Percentiles rank a stretch among this genome's conserved stretches.
phyloP scores from a whole-genome alignment of 2,888 invertebrate species.

The Temnothorax unifasciatus region DNA sequence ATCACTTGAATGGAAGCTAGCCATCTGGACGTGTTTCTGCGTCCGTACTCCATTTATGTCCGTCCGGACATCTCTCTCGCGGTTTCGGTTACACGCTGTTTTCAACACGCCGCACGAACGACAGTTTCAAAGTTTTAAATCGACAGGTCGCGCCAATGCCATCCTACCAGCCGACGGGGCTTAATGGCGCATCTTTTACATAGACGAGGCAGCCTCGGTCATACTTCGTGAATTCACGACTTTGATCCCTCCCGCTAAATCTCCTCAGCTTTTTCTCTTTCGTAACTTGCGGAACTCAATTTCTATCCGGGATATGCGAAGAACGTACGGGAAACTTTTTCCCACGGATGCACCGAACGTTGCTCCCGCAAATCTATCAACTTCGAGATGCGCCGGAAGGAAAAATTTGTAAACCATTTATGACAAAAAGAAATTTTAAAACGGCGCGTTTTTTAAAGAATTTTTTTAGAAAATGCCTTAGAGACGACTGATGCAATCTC shows the following conservation, averaged over 20 bases:
- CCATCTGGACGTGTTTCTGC: background rate
- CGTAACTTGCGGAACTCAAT: conserved; percentile 71
- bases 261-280: conserved; percentile 26
- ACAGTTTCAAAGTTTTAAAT: conserved; percentile 61
- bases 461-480: too few relatives aligned
- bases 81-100: conserved; percentile 42
- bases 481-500: background rate
- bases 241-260: conserved; percentile 59
- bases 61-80: background rate
- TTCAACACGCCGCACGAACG: conserved; percentile 32
- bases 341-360: conserved; percentile 53
- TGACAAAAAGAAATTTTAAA: conserved; percentile 49
- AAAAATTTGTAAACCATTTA: conserved; percentile 61
- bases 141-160: conserved; percentile 49
- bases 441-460: background rate
- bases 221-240: conserved; percentile 63
- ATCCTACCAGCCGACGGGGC: conserved; percentile 27
- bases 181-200: conserved; percentile 66
- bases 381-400: conserved; percentile 14
- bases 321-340: conserved; percentile 59
- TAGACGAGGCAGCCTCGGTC: conserved; percentile 34
- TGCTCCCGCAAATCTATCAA: conserved; percentile 61
- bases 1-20: background rate
- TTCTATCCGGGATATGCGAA: conserved; percentile 66
- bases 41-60: background rate